Percentiles rank a stretch among this genome's conserved stretches.
Conservation (phyloP, 2,113 vertebrate species). For the Mungos mungo region DNA sequence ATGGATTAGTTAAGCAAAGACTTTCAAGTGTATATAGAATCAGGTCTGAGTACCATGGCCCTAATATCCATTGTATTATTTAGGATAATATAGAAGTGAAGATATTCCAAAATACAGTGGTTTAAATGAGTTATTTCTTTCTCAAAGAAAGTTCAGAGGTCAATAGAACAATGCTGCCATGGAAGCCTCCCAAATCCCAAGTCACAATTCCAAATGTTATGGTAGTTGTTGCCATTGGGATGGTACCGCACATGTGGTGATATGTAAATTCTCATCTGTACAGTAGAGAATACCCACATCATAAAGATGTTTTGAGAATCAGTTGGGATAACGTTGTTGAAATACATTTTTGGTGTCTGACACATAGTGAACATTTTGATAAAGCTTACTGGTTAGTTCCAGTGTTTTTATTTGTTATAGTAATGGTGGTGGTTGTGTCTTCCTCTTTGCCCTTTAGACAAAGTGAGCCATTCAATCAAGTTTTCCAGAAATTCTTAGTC, state of each 20-base stretch:
- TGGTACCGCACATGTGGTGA: fast-evolving
- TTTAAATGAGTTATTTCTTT: not conserved
- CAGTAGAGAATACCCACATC: fast-evolving
- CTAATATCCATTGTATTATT: not conserved
- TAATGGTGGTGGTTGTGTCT: not conserved
- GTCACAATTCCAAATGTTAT: not conserved
- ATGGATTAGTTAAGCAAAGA: not conserved
- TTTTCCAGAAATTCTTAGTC: not conserved
- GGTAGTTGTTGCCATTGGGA: not conserved
- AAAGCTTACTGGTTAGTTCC: not conserved
- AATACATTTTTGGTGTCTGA: not conserved
- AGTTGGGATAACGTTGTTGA: not conserved
- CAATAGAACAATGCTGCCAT: not conserved
- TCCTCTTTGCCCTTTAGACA: not conserved
- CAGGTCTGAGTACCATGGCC: not conserved
- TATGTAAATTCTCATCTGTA: not conserved
- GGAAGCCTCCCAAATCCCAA: not conserved
- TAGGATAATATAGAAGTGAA: not conserved
- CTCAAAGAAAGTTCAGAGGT: not conserved
- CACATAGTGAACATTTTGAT: not conserved
- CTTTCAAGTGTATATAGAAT: not conserved
- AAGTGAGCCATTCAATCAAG: not conserved
- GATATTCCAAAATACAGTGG: not conserved
- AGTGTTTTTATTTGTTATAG: not conserved
- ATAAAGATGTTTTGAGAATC: not conserved